A percentile compares a stretch with the other conserved stretches of the same genome.
Conservation (phyloP, 2,113 vertebrate species). For the Urocolius indicus region DNA sequence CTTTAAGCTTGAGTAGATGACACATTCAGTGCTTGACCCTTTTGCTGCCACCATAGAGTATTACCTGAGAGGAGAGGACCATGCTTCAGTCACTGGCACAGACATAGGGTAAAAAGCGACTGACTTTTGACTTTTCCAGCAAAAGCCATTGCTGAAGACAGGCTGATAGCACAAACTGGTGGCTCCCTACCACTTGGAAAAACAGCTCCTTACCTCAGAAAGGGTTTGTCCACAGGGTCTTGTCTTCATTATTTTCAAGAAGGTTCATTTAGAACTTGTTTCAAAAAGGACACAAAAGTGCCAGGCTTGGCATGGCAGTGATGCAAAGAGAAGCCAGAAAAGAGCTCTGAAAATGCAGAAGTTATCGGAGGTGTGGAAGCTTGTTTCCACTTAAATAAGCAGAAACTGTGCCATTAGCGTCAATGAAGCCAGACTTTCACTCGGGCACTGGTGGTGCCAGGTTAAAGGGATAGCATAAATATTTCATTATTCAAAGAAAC, state of each 20-base stretch:
- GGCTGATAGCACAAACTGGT: not conserved
- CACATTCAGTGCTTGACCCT: accelerated
- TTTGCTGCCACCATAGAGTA: not conserved
- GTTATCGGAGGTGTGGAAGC: not conserved
- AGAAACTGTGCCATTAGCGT: not conserved
- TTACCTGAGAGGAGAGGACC: no score
- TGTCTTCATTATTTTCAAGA: not conserved
- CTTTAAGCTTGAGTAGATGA: not conserved
- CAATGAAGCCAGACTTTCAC: not conserved
- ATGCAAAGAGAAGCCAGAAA: not conserved
- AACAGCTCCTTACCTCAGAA: not conserved
- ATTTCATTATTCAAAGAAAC: not conserved
- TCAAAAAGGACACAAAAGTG: not conserved
- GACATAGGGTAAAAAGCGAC: not conserved
- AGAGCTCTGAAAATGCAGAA: not conserved
- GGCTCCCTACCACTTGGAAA: not conserved
- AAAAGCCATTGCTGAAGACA: not conserved
- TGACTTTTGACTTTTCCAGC: not conserved
- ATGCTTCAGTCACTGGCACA: not conserved
- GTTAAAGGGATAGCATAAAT: not conserved
- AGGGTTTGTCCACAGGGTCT: not conserved
- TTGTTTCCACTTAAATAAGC: not conserved
- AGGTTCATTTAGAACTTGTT: not conserved
- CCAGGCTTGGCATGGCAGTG: not conserved
- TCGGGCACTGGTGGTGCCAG: not conserved